phyloP scores from a whole-genome alignment of 2,888 invertebrate species.

The Drosophila tripunctata region DNA sequence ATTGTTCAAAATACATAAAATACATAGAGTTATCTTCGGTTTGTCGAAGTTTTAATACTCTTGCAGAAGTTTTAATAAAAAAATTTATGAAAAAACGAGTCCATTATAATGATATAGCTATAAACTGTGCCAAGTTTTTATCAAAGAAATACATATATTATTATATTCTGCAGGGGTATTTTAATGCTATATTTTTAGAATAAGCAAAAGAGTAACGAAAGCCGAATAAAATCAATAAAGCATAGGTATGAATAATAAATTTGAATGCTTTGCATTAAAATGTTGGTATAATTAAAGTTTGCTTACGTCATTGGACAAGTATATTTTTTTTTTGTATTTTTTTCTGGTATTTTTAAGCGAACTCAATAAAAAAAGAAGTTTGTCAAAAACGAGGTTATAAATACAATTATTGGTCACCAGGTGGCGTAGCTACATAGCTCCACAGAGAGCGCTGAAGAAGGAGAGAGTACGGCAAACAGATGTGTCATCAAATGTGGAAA shows the following conservation, averaged over 20 bases:
- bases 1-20: neutral
- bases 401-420: constrained; percentile 43
- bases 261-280: constrained; percentile 19
- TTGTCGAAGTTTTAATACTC: neutral
- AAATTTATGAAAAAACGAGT: neutral
- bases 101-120: neutral
- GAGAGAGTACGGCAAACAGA: neutral
- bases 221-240: neutral
- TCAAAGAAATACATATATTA: neutral
- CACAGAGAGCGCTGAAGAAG: neutral
- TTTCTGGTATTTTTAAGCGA: constrained; percentile 36
- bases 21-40: neutral
- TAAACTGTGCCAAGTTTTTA: neutral
- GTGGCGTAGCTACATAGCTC: constrained; percentile 23
- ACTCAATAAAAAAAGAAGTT: constrained; percentile 45
- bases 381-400: constrained; percentile 23
- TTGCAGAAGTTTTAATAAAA: neutral
- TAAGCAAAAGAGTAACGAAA: neutral
- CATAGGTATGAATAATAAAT: neutral
- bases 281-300: constrained; percentile 22
- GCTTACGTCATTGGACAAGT: neutral
- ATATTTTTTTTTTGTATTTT: constrained; percentile 43
- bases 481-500: constrained; percentile 22
- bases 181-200: neutral
- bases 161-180: neutral